Evolutionary conservation across 2,888 invertebrate species (phyloP), one percentile per base, ranked within the genome.

Genomic region (Orgyia antiqua): DNA sequence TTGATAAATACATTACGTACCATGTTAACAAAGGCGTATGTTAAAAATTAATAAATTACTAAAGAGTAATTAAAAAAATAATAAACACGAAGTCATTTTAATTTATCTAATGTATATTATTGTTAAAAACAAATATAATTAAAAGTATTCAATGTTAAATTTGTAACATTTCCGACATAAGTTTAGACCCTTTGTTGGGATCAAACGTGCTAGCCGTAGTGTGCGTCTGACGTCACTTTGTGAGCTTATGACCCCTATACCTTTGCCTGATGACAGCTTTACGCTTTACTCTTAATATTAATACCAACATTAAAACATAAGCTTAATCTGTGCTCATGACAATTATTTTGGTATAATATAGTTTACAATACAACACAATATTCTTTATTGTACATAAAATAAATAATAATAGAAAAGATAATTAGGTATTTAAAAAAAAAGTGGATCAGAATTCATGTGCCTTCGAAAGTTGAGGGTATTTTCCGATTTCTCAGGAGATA

Each of bases 191-290:
- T 53, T 53, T 46, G 51, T 44, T 4, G 36, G 35, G 58, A 55
- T 68, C 68, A 68, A 67, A 67, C 41, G 6, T 15, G 54, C 43
- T 44, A 31, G 47, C 31, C 17, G 25, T 37, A 30, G 56, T 70
- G 69, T 70, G 70, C 34, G 24, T n/a, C 48, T 70, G 72, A 72
- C 72, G 58, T 63, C 66, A 58, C 75, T 74, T 71, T 74, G 73
- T 64, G 50, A 62, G 68, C 65, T 73, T 68, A 71, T 52, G 42
- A 45, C 54, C 51, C 35, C 20, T 10, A 23, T 9, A 30, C 30
- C 6, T 37, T 34, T 33, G 38, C 32, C 10, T 10, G 27, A 36
- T 32, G 45, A 45, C 38, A 45, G 49, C 42, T 42, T 35, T 33
- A 10, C 21, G n/a, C 3, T n/a, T n/a, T n/a, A n/a, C n/a, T n/a